Percentiles rank a stretch among this genome's conserved stretches.
phyloP scores from a whole-genome alignment of 2,797 vertebrate genomes.

The Distichodus sexfasciatus region DNA sequence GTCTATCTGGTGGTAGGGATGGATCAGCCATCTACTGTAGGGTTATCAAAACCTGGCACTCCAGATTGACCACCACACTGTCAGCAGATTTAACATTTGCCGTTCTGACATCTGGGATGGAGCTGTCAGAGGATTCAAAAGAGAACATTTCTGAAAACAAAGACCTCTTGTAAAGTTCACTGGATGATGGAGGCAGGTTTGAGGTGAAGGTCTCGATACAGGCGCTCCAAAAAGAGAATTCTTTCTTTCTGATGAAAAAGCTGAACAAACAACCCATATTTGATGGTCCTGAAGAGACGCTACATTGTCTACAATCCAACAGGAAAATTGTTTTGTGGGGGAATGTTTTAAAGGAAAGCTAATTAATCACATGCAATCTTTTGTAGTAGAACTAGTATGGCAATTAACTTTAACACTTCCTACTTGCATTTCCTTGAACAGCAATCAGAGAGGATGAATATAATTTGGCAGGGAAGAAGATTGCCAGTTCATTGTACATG shows the following conservation, averaged over 20 bases:
- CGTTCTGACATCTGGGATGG: constrained; percentile 13
- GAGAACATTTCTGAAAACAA: not conserved
- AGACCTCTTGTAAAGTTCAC: constrained; percentile 7
- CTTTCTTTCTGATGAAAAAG: not conserved
- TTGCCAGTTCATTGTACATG: constrained; percentile 43
- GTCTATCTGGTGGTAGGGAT: too few species aligned
- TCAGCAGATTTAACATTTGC: constrained; percentile 19
- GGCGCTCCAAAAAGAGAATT: constrained; percentile 9
- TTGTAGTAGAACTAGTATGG: too few species aligned
- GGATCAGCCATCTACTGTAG: too few species aligned
- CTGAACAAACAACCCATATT: constrained; percentile 9
- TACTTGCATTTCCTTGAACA: not conserved
- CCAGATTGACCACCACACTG: not conserved
- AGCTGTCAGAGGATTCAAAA: constrained; percentile 17
- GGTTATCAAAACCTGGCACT: not conserved
- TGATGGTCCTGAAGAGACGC: not conserved
- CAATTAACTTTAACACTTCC: too few species aligned
- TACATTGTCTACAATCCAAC: constrained; percentile 11
- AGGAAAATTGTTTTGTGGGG: too few species aligned
- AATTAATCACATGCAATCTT: too few species aligned
- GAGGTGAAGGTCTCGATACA: constrained; percentile 15
- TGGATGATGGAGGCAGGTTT: constrained; percentile 20
- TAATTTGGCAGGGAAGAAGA: constrained; percentile 45
- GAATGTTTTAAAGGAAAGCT: too few species aligned
- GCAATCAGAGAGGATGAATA: constrained; percentile 33